Evolutionary conservation across 2,888 invertebrate genomes (phyloP).

Genomic region (Aromia moschata): DNA sequence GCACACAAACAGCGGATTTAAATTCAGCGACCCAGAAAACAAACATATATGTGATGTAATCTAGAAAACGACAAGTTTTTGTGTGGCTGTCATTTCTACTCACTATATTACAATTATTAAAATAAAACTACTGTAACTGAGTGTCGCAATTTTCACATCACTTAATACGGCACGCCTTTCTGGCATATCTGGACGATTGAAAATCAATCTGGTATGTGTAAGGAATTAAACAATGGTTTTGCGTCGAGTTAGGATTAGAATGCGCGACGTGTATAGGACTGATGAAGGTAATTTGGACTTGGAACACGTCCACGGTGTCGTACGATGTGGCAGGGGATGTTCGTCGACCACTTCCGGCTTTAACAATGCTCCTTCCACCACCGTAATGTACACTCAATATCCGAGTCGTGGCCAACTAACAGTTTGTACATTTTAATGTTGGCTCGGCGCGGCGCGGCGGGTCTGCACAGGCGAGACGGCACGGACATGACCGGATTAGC

Average conservation of each 20-base stretch:
- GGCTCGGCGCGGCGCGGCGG: not conserved
- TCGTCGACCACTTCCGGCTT: conserved; percentile 26
- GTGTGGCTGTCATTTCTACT: too few relatives aligned
- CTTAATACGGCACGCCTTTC: too few relatives aligned
- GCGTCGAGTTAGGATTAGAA: conserved; percentile 18
- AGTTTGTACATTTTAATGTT: conserved; percentile 5
- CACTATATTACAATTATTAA: too few relatives aligned
- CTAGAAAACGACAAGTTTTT: too few relatives aligned
- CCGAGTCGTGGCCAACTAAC: conserved; percentile 3
- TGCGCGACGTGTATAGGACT: conserved; percentile 33
- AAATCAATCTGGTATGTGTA: not conserved
- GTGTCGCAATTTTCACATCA: too few relatives aligned
- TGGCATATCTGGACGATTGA: too few relatives aligned
- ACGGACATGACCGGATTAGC: conserved; percentile 11
- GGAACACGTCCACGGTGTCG: conserved; percentile 36
- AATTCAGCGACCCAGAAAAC: too few relatives aligned
- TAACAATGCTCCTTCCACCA: conserved; percentile 21
- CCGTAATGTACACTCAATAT: not conserved
- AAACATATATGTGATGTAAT: too few relatives aligned
- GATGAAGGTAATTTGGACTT: conserved; percentile 39
- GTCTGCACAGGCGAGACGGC: not conserved
- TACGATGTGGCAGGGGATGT: conserved; percentile 28
- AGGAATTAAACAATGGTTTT: conserved; percentile 13
- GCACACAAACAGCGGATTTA: too few relatives aligned
- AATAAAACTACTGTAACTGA: too few relatives aligned